Evolutionary conservation across 2,888 invertebrate genomes (phyloP).

Genomic region (Limnephilus marmoratus): DNA sequence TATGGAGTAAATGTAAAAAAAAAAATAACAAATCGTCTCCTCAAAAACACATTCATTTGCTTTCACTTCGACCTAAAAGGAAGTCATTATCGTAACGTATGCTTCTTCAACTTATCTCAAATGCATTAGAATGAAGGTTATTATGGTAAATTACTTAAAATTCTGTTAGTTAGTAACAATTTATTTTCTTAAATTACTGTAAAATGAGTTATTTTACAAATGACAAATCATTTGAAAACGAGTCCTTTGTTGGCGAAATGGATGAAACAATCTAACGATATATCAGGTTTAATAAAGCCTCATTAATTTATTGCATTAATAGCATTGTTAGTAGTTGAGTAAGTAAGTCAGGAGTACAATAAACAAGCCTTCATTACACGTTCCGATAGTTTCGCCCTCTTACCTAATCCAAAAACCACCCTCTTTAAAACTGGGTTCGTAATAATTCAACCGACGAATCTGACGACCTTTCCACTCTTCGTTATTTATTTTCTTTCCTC

Average conservation of each 20-base stretch:
- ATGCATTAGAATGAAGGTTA: background rate
- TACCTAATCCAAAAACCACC: conserved; percentile 39
- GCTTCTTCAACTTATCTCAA: background rate
- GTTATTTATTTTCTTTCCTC: conserved; percentile 62
- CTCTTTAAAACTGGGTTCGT: conserved; percentile 47
- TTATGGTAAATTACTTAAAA: background rate
- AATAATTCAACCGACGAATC: conserved; percentile 64
- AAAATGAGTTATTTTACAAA: background rate
- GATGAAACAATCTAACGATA: background rate
- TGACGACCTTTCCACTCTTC: conserved; percentile 64
- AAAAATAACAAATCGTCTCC: background rate
- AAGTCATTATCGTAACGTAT: background rate
- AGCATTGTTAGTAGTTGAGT: background rate
- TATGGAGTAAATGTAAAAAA: background rate
- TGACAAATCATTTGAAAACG: background rate
- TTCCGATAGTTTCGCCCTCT: conserved; percentile 30
- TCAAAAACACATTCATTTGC: background rate
- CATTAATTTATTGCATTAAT: background rate
- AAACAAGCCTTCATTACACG: conserved; percentile 4
- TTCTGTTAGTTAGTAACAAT: background rate
- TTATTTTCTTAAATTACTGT: background rate
- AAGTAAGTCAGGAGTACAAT: background rate
- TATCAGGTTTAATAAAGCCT: background rate
- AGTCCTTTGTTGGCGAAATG: background rate
- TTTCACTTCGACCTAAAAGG: background rate